These are phyloP conservation scores for Phocides pigmalion DNA, from an alignment of 1,140 invertebrate species.

Conservation along the genomic window DNA sequence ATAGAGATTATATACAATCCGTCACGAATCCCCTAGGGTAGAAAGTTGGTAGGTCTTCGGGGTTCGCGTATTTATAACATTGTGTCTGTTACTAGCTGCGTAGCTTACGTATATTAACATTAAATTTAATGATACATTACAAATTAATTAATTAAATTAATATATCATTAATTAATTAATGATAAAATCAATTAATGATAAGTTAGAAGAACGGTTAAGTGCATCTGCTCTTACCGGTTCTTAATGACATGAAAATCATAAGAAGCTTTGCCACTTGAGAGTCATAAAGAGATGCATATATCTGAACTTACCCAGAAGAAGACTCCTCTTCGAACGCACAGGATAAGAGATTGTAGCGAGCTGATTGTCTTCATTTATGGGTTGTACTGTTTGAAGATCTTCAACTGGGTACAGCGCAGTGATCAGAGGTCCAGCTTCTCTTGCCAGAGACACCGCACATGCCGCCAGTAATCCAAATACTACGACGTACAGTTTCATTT, in stretches of 20 bases:
- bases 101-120: constrained; percentile 31
- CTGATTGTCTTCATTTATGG: too few species aligned
- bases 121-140: too few species aligned
- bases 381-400: too few species aligned
- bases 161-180: too few species aligned
- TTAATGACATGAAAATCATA: too few species aligned
- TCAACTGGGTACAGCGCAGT: constrained; percentile 38
- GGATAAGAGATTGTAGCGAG: too few species aligned
- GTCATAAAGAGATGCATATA: too few species aligned
- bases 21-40: constrained; percentile 45
- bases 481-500: constrained; percentile 61
- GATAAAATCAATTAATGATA: too few species aligned
- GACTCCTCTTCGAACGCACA: constrained; percentile 40
- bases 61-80: constrained; percentile 32
- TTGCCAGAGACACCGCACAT: constrained; percentile 50
- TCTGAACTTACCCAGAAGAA: constrained; percentile 39
- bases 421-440: constrained; percentile 49
- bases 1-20: constrained; percentile 33
- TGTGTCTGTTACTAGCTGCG: constrained; percentile 44
- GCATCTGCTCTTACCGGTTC: too few species aligned
- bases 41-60: constrained; percentile 40
- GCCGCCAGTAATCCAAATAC: constrained; percentile 53
- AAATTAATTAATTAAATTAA: too few species aligned
- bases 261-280: too few species aligned
- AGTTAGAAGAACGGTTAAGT: too few species aligned